Percentiles rank a stretch among this genome's conserved stretches.
phyloP scores from a whole-genome alignment of 2,113 vertebrate genomes.

The Epinephelus fuscoguttatus region DNA sequence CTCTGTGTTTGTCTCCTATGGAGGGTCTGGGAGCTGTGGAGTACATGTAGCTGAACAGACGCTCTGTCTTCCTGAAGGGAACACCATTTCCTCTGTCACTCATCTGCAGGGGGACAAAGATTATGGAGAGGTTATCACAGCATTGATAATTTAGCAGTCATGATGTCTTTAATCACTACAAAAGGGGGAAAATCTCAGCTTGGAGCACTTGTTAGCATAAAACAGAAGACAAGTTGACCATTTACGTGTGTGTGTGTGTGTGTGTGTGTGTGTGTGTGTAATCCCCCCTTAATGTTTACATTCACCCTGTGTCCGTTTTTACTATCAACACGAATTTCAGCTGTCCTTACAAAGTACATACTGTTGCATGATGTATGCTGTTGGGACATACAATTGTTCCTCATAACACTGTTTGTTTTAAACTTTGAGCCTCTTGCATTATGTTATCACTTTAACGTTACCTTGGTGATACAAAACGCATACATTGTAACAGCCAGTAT shows the following conservation, averaged over 20 bases:
- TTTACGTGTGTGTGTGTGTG: neutral
- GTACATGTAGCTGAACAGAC: conserved; percentile 93
- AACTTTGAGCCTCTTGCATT: too few species aligned
- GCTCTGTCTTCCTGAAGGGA: conserved; percentile 89
- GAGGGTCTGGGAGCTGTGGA: conserved; percentile 89
- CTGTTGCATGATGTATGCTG: too few species aligned
- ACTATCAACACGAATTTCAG: too few species aligned
- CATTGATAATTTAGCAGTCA: neutral
- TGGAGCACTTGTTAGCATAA: neutral
- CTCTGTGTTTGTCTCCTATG: conserved; percentile 80
- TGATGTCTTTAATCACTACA: neutral
- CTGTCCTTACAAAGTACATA: too few species aligned
- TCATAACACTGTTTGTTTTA: too few species aligned
- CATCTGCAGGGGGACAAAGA: conserved; percentile 81
- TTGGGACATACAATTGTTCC: too few species aligned
- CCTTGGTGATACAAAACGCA: too few species aligned
- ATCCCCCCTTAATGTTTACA: too few species aligned
- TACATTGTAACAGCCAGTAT: too few species aligned
- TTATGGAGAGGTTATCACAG: neutral
- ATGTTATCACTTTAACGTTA: too few species aligned
- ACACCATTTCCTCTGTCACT: conserved; percentile 91
- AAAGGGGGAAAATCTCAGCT: neutral
- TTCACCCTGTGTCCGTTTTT: too few species aligned
- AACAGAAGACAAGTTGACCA: neutral
- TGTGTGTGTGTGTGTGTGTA: neutral